Percentiles rank a stretch among this genome's conserved stretches.
These are phyloP conservation scores for Saccostrea glomerata DNA, from an alignment of 1,140 invertebrate genomes.

Conservation along the genomic window DNA sequence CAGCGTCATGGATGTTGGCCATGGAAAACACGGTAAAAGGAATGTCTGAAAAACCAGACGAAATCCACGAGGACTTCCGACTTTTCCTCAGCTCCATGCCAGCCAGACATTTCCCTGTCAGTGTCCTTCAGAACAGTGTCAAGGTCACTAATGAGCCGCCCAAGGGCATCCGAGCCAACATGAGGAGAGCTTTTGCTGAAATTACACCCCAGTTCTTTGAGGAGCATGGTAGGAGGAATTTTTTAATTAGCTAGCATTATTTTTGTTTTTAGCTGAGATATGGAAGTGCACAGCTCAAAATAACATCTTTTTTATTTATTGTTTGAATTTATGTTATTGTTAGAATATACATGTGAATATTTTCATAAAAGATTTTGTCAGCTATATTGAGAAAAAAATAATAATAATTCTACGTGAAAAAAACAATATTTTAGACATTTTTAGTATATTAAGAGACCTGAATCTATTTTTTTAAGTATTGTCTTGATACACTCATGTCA, in stretches of 20 bases:
- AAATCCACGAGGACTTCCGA: constrained; percentile 77
- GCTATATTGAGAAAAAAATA: too few species aligned
- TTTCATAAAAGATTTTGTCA: too few species aligned
- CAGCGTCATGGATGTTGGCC: constrained; percentile 79
- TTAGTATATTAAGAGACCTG: too few species aligned
- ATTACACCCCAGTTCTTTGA: constrained; percentile 85
- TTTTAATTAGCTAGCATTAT: neutral
- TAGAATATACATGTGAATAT: too few species aligned
- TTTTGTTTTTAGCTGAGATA: too few species aligned
- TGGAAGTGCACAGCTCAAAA: too few species aligned
- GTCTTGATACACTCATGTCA: too few species aligned
- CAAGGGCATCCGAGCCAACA: constrained; percentile 83
- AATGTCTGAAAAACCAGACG: constrained; percentile 73
- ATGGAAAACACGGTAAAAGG: constrained; percentile 78
- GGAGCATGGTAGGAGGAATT: constrained; percentile 84
- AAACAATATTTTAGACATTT: too few species aligned
- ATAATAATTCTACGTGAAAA: too few species aligned
- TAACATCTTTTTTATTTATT: too few species aligned
- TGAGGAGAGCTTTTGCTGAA: constrained; percentile 83
- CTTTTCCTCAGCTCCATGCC: constrained; percentile 80
- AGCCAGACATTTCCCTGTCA: constrained; percentile 78
- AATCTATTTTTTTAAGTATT: too few species aligned
- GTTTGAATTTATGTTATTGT: too few species aligned
- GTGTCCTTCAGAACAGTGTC: constrained; percentile 79
- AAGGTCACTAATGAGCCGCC: constrained; percentile 81